Conservation (phyloP, 2,888 invertebrate species). For the Amphipoea oculea region DNA sequence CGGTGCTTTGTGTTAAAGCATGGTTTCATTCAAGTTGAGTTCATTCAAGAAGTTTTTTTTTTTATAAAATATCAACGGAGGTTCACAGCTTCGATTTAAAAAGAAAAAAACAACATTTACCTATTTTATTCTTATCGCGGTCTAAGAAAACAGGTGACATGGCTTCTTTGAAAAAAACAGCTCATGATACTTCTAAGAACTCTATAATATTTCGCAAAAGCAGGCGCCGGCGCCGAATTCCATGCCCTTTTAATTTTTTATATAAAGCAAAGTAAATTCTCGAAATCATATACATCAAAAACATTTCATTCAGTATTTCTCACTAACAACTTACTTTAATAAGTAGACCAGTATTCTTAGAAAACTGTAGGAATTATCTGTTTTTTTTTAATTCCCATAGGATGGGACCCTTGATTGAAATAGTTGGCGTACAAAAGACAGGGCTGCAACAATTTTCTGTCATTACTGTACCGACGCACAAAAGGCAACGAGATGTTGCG, state of each 20-base stretch:
- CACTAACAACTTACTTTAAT: constrained; percentile 57
- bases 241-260: constrained; percentile 9
- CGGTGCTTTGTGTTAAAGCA: constrained; percentile 62
- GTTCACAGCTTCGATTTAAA: too few relatives aligned
- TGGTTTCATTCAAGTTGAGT: constrained; percentile 15
- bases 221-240: constrained; percentile 23
- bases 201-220: background rate
- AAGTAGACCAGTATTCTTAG: constrained; percentile 46
- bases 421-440: constrained; percentile 80
- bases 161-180: background rate
- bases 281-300: constrained; percentile 28
- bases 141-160: background rate
- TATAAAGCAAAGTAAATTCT: constrained; percentile 22
- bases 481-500: constrained; percentile 75
- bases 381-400: constrained; percentile 73
- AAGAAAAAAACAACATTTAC: background rate
- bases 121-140: background rate
- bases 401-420: constrained; percentile 76
- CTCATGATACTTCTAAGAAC: background rate
- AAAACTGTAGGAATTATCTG: constrained; percentile 34
- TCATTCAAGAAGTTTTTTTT: constrained; percentile 32
- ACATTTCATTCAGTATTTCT: constrained; percentile 50
- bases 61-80: background rate
- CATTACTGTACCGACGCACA: constrained; percentile 80
- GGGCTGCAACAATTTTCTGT: constrained; percentile 82